Evolutionary conservation across 1,140 invertebrate genomes (phyloP).

Genomic region (Alviniconcha marisindica): DNA sequence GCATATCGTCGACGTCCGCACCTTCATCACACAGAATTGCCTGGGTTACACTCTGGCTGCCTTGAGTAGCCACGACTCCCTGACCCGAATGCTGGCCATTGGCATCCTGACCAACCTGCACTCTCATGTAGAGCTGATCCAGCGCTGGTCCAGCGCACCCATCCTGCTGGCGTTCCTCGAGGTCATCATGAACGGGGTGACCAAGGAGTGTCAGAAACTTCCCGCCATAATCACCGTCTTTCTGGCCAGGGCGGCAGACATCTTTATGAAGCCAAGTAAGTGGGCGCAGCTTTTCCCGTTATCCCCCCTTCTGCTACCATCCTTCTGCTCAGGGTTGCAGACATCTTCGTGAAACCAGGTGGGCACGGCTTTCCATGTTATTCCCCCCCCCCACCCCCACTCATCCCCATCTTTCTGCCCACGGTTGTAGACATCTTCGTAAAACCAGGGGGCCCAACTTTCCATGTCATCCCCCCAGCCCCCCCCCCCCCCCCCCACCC

Average conservation of each 20-base stretch:
- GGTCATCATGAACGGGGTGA: constrained; percentile 12
- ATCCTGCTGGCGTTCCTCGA: constrained; percentile 22
- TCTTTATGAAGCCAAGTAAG: constrained; percentile 27
- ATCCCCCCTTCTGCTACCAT: too few relatives aligned
- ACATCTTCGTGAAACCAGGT: too few relatives aligned
- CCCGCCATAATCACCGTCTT: constrained; percentile 25
- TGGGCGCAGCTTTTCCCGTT: too few relatives aligned
- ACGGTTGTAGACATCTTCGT: too few relatives aligned
- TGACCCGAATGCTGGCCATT: constrained; percentile 1
- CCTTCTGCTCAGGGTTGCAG: too few relatives aligned
- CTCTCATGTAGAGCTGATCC: background rate
- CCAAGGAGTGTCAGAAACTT: constrained; percentile 24
- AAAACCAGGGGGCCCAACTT: too few relatives aligned
- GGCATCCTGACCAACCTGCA: constrained; percentile 24
- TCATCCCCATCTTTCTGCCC: too few relatives aligned
- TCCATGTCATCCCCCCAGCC: too few relatives aligned
- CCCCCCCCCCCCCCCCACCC: too few relatives aligned
- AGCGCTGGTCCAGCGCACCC: background rate
- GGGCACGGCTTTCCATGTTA: too few relatives aligned
- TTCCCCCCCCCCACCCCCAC: too few relatives aligned
- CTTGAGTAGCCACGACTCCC: constrained; percentile 28
- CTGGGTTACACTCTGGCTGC: constrained; percentile 28
- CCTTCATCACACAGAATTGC: constrained; percentile 32
- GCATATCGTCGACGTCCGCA: constrained; percentile 18
- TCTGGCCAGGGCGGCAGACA: constrained; percentile 20